phyloP scores from a whole-genome alignment of 2,113 vertebrate genomes.

The Rousettus leschenaultii region DNA sequence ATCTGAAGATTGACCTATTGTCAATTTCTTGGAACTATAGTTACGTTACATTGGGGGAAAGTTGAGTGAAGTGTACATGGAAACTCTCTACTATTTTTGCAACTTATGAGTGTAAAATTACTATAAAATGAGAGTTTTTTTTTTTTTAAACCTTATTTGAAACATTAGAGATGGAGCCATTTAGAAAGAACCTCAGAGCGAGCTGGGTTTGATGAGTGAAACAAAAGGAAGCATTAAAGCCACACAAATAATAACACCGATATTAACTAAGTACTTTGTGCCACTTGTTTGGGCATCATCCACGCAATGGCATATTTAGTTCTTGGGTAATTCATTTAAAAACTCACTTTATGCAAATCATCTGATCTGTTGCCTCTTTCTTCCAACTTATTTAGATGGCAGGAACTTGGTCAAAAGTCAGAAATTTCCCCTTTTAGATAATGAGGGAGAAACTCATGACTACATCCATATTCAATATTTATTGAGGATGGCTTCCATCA shows the following conservation, averaged over 20 bases:
- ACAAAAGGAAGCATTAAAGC: neutral
- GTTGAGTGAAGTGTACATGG: neutral
- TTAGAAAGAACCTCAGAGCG: neutral
- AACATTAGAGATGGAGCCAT: neutral
- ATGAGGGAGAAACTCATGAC: neutral
- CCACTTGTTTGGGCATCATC: fast-evolving
- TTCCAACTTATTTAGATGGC: neutral
- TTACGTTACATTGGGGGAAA: neutral
- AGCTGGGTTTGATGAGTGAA: neutral
- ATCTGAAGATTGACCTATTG: neutral
- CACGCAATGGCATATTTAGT: neutral
- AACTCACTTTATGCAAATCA: neutral
- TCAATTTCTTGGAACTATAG: neutral
- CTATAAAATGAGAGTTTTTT: neutral
- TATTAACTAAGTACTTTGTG: fast-evolving
- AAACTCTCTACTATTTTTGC: neutral
- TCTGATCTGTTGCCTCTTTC: neutral
- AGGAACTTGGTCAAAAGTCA: neutral
- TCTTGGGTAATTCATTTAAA: neutral
- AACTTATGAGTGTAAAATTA: neutral
- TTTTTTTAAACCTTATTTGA: neutral
- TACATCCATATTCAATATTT: neutral
- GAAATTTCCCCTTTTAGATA: neutral
- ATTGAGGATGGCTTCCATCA: neutral
- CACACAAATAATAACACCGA: fast-evolving